Base-by-base conservation (phyloP, 2,113 vertebrate species). In the Alaudala cheleensis region DNA sequence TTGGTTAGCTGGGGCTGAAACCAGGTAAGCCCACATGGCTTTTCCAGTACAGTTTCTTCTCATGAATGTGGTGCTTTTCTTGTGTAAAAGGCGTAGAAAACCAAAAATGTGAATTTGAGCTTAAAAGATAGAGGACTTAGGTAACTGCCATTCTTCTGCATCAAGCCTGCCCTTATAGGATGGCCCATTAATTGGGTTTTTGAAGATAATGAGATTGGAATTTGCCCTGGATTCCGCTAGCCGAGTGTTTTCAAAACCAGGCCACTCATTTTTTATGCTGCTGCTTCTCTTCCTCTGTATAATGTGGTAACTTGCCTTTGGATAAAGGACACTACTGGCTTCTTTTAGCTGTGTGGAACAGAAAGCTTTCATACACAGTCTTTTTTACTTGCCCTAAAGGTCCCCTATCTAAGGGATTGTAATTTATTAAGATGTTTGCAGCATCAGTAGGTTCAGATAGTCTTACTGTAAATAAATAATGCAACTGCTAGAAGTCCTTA, bases 401-500 rank as follows among this genome's bases (percentile, higher is more conserved):
- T 51, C 11, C 50, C 16, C 62, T 70, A 0, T 34, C 33, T 34
- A 37, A 61, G 54, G 66, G 34, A 33, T 45, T 82, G 49, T 51
- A 65, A 69, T 44, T 72, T 77, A 33, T 70, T 37, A 73, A 56
- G 77, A 42, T 0, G 6, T 50, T 85, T 42, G 54, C 90, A 81
- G 44, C 50, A 37, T 76, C 65, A 29, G 14, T 67, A 78, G 49
- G 24, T 64, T 64, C 39, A 47, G 83, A 40, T 88, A 85, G 42
- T 70, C 71, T 82, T 92, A 61, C 88, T 88, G 74, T 60, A 85
- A 93, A 57, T 80, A 90, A 93, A 94, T 96, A 86, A 95, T 92
- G 66, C 45, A 95, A 4, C 58, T 80, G 79, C 71, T 50, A 39
- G 24, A 72, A 61, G 37, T 12, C 40, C 53, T 94, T 65, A 42